Conservation (phyloP, 1,140 invertebrate species). For the Papilio polyxenes region DNA sequence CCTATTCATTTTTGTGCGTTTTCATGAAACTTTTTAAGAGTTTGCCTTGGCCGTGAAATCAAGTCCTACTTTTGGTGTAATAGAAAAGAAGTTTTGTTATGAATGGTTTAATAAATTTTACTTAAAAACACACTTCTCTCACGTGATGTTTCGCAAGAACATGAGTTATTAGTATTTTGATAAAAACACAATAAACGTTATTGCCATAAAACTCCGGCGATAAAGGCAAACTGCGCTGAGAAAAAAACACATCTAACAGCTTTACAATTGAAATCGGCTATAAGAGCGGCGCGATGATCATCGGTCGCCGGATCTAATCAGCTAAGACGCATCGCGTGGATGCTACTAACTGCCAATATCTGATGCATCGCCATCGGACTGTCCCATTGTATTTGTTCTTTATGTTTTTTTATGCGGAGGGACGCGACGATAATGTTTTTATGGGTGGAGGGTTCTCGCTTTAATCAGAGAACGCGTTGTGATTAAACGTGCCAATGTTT, state of each 20-base stretch:
- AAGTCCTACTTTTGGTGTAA: neutral
- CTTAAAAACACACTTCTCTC: neutral
- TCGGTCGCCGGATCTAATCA: conserved; percentile 61
- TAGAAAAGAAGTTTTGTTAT: neutral
- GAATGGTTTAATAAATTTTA: neutral
- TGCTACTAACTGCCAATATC: conserved; percentile 76
- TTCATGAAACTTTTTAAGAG: neutral
- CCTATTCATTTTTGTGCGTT: neutral
- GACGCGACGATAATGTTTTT: conserved; percentile 78
- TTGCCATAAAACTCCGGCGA: conserved; percentile 28
- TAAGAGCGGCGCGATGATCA: conserved; percentile 41
- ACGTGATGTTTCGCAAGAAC: neutral
- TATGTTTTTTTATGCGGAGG: conserved; percentile 75
- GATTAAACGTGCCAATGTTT: conserved; percentile 70
- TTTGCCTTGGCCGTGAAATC: neutral
- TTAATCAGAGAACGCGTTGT: conserved; percentile 74
- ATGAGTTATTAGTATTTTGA: conserved; percentile 24
- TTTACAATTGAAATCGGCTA: conserved; percentile 66
- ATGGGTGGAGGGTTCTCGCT: conserved; percentile 65
- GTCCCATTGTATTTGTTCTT: conserved; percentile 76
- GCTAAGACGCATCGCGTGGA: conserved; percentile 61
- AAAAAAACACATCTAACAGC: conserved; percentile 47
- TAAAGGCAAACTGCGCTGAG: neutral
- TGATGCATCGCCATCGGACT: conserved; percentile 64
- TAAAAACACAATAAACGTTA: conserved; percentile 32